A percentile compares a stretch with the other conserved stretches of the same genome.
These are phyloP conservation scores for Zeugodacus cucurbitae DNA, from an alignment of 1,140 invertebrate species.

Conservation along the genomic window DNA sequence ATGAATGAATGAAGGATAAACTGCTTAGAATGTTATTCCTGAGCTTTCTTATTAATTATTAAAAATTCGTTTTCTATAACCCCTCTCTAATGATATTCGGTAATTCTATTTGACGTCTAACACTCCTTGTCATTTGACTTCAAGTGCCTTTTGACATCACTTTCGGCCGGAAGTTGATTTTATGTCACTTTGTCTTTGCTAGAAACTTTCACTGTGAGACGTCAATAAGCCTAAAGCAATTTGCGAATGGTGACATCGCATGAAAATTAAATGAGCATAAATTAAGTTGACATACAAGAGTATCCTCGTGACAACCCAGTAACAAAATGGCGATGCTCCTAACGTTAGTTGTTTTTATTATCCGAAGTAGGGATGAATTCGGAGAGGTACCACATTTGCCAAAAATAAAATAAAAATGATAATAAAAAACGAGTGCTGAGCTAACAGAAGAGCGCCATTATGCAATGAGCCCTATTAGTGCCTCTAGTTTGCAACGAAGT, in stretches of 20 bases:
- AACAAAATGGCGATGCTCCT: neutral
- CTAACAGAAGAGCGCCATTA: too few species aligned
- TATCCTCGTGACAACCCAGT: neutral
- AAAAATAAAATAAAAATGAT: too few species aligned
- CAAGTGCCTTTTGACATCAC: neutral
- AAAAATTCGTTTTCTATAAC: too few species aligned
- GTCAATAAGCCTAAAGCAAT: slow-evolving; percentile 10
- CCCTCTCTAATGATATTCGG: neutral
- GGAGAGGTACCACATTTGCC: too few species aligned
- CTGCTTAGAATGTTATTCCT: too few species aligned
- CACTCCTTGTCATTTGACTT: neutral
- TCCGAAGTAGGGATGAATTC: too few species aligned
- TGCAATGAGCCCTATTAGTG: too few species aligned
- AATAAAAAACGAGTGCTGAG: too few species aligned
- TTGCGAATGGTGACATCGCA: neutral
- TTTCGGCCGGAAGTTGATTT: neutral
- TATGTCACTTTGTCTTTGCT: neutral
- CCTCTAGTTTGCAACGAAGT: too few species aligned
- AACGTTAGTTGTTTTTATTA: neutral
- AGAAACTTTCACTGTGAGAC: neutral
- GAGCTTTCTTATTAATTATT: too few species aligned
- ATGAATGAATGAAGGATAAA: too few species aligned
- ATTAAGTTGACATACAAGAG: neutral
- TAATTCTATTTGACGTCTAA: neutral
- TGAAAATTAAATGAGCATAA: slow-evolving; percentile 12